Evolutionary conservation across 2,113 vertebrate genomes (phyloP), one percentile per base, ranked within the genome.

Genomic region (Brachyhypopomus occidentalis): DNA sequence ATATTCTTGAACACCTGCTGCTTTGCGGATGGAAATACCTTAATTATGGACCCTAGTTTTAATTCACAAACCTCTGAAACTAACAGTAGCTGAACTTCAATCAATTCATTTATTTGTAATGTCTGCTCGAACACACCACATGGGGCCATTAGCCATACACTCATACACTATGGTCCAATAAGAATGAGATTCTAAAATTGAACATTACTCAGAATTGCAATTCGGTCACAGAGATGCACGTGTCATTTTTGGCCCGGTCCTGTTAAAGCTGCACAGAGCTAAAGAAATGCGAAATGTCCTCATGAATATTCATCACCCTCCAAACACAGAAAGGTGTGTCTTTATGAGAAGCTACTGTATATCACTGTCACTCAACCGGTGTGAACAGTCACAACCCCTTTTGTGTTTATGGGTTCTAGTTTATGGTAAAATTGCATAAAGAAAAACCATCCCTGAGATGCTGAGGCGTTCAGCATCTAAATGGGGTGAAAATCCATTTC

Each of bases 171-270:
- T 75, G 20, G 25, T 73, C 22, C 9, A 25, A 55, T 19, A 41
- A 58, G n/a, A 23, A 19, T 36, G 27, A n/a, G 27, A 41, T 4
- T 16, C n/a, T 66, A 45, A 58, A 30, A n/a, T 23, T 9, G 38
- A 38, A 41, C 22, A 45, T 76, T 7, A 25, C 0, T n/a, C 74
- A 76, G 20, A 75, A 75, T 23, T 58, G 67, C 20, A 79, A 60
- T 38, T 78, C 27, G 41, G 58, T 17, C 41, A 17, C 59, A 76
- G 22, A 25, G 56, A 4, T 59, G 11, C 20, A 20, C 30, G n/a
- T 60, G 22, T 56, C n/a, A n/a, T 77, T 52, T 64, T 27, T 48
- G 25, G 34, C 8, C 45, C 58, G 34, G 34, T 56, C 38, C 38
- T 59, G 45, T 27, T 72, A 30, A 4, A 72, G 5, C 19, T 19